Percentiles rank a stretch among this genome's conserved stretches.
Conservation (phyloP, 1,140 invertebrate genomes). For the Drosophila azteca region DNA sequence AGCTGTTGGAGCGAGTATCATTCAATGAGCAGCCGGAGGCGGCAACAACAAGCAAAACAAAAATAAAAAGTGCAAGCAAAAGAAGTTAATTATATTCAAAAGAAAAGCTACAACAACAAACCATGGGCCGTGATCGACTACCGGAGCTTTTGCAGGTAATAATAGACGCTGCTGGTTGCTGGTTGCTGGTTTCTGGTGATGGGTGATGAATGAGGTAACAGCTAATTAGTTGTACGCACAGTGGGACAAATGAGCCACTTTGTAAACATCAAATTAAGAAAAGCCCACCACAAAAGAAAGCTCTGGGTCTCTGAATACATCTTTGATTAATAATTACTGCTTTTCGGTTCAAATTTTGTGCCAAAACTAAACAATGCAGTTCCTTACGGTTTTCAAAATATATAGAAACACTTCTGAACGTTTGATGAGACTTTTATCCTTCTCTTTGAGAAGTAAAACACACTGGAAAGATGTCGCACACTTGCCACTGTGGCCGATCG, state of each 20-base stretch:
- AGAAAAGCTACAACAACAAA: conserved; percentile 5
- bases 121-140: conserved; percentile 77
- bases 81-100: conserved; percentile 16
- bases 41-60: conserved; percentile 10
- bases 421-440: no score
- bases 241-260: not conserved
- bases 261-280: no score
- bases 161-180: not conserved
- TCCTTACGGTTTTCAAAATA: no score
- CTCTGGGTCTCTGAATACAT: no score
- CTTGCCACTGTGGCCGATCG: conserved; percentile 17
- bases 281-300: no score
- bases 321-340: no score
- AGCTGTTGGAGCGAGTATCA: conserved; percentile 12
- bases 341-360: no score
- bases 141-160: conserved; percentile 81
- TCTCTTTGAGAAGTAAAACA: not conserved
- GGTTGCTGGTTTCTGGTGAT: no score
- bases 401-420: no score
- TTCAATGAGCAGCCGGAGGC: conserved; percentile 1
- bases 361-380: no score
- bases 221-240: conserved; percentile 29
- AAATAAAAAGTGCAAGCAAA: conserved; percentile 14
- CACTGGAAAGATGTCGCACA: not conserved
- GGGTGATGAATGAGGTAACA: conserved; percentile 30